Evolutionary conservation across 2,113 vertebrate genomes (phyloP), one percentile per base, ranked within the genome.

Genomic region (Chlorodrepanis virens): DNA sequence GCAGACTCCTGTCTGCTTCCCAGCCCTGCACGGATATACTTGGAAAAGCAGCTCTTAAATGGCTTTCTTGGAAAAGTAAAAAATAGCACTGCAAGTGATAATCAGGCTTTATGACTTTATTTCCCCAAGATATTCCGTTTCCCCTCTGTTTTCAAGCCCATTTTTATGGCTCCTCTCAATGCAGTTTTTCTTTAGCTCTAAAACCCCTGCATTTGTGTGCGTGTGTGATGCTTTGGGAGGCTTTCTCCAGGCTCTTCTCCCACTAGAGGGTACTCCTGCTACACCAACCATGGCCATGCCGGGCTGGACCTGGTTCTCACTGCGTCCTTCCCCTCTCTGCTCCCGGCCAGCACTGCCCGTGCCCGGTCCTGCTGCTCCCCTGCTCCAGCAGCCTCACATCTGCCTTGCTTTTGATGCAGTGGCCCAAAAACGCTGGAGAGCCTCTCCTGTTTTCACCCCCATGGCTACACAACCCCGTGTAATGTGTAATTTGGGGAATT

Each of bases 181-280:
- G 35, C 52, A 7, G 28, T n/a, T 61, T 57, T 80, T 70, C 63
- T 61, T 52, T 3, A 64, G 81, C 19, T 49, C 33, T 60, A 29
- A n/a, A 69, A 22, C 33, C 57, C 65, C 76, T 86, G 80, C 52
- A 7, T 96, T 65, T 68, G 59, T 39, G 56, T 49, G 35, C 35
- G 35, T 40, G 67, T 54, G 31, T 31, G 18, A 56, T 23, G 27
- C 10, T 83, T 75, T 67, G 81, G 28, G 54, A 77, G 39, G 71
- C 25, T 81, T 90, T 85, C 79, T 93, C 54, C 59, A 7, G 74
- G 83, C 74, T 56, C 0, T 85, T 91, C 75, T 79, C 86, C 95
- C 96, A n/a, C 96, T 96, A 97, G 96, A 93, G 96, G 96, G 96
- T 79, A 90, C 90, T 95, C 72, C 96, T 95, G 96, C 90, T 68